phyloP scores from a whole-genome alignment of 2,797 vertebrate genomes.

The Pachyuromys duprasi region DNA sequence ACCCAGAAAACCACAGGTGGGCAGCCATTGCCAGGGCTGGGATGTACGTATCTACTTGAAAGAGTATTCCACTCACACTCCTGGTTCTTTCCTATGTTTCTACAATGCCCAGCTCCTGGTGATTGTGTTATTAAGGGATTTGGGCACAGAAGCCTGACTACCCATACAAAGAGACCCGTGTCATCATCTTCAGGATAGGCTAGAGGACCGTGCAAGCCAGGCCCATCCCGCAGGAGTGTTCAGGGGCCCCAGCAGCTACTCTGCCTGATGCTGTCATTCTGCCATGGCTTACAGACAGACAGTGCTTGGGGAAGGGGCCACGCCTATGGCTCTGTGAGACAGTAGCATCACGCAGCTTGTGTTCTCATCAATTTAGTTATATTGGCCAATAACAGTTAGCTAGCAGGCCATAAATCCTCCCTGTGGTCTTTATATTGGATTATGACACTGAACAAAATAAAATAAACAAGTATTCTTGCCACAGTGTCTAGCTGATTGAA shows the following conservation, averaged over 20 bases:
- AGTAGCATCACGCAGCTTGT: conserved; percentile 51
- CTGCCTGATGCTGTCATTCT: neutral
- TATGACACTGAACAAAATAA: conserved; percentile 50
- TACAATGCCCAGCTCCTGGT: conserved; percentile 31
- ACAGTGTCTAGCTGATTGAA: conserved; percentile 56
- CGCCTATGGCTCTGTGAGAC: conserved; percentile 31
- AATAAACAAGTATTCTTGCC: conserved; percentile 64
- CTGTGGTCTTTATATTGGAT: conserved; percentile 63
- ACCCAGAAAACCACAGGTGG: conserved; percentile 8
- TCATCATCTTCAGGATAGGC: conserved; percentile 68
- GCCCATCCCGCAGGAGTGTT: neutral
- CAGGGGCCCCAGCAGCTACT: neutral
- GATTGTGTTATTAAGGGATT: conserved; percentile 71
- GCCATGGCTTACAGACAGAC: neutral
- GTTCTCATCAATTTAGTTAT: conserved; percentile 68
- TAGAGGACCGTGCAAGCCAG: conserved; percentile 15
- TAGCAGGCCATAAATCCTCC: conserved; percentile 50
- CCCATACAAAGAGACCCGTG: conserved; percentile 75
- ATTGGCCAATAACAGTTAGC: conserved; percentile 54
- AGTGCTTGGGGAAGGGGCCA: neutral
- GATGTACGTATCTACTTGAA: conserved; percentile 38
- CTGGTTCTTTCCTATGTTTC: conserved; percentile 56
- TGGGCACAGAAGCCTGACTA: conserved; percentile 60
- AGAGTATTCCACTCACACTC: conserved; percentile 60
- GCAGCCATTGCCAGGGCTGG: neutral